A percentile compares a stretch with the other conserved stretches of the same genome.
These are phyloP conservation scores for Ornithorhynchus anatinus DNA, from an alignment of 2,113 vertebrate species.

Conservation along the genomic window DNA sequence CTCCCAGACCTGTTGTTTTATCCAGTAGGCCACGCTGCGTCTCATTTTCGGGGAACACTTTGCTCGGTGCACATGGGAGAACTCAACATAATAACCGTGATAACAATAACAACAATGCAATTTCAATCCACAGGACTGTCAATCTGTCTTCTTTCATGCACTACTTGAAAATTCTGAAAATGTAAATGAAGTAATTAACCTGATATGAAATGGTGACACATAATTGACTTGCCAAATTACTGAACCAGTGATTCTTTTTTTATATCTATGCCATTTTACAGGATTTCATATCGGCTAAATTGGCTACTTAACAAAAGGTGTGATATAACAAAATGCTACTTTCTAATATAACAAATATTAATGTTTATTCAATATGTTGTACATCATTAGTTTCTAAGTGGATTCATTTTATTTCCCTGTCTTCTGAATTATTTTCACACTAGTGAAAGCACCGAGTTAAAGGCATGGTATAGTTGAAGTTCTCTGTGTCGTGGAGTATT, in stretches of 20 bases:
- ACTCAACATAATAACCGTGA: constrained; percentile 21
- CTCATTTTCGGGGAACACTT: too few species aligned
- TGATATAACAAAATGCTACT: constrained; percentile 43
- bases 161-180: constrained; percentile 41
- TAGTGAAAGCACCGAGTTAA: too few species aligned
- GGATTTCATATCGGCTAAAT: constrained; percentile 43
- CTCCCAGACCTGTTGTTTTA: background rate
- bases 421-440: constrained; percentile 30
- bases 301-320: constrained; percentile 54
- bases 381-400: background rate
- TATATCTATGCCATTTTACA: constrained; percentile 42
- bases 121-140: constrained; percentile 11
- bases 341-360: constrained; percentile 27
- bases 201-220: constrained; percentile 41
- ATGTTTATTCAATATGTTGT: constrained; percentile 20
- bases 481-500: too few species aligned
- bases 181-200: constrained; percentile 59
- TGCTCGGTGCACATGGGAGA: too few species aligned
- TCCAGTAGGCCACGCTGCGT: background rate
- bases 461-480: too few species aligned
- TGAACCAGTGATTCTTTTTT: constrained; percentile 41
- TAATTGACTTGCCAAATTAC: constrained; percentile 50
- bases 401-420: constrained; percentile 18
- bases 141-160: constrained; percentile 15
- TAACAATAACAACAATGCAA: background rate